These are phyloP conservation scores for Panopea generosa DNA, from an alignment of 2,888 invertebrate genomes.

Conservation along the genomic window DNA sequence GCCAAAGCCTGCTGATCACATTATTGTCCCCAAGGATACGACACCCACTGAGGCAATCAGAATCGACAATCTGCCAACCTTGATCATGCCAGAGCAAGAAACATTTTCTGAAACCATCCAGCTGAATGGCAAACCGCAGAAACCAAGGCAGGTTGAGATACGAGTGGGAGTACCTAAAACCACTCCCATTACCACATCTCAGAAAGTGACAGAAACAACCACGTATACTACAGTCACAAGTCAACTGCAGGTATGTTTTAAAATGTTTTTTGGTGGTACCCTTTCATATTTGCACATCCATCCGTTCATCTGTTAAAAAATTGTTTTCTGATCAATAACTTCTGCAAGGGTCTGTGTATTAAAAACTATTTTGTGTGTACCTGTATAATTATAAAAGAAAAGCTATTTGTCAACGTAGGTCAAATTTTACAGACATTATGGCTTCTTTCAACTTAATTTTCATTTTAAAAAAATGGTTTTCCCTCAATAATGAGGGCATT, in stretches of 20 bases:
- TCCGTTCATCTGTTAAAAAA: too few species aligned
- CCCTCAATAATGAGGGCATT: too few species aligned
- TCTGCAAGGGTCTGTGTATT: neutral
- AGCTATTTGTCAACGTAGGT: too few species aligned
- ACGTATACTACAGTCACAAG: constrained; percentile 65
- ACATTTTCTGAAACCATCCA: constrained; percentile 47
- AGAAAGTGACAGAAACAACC: constrained; percentile 71
- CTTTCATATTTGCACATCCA: too few species aligned
- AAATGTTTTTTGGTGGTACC: too few species aligned
- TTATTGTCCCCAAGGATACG: constrained; percentile 68
- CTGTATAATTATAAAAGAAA: too few species aligned
- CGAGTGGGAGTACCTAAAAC: constrained; percentile 72
- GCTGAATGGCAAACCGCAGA: constrained; percentile 34
- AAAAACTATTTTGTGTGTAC: neutral
- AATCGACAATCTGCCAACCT: constrained; percentile 53
- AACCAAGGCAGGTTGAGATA: constrained; percentile 69
- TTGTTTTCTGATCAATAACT: too few species aligned
- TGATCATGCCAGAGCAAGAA: constrained; percentile 20
- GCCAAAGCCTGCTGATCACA: constrained; percentile 40
- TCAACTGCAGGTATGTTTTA: constrained; percentile 53
- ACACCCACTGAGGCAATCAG: constrained; percentile 64
- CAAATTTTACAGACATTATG: too few species aligned
- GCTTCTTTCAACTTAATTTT: too few species aligned
- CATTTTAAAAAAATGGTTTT: too few species aligned
- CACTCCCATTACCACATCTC: constrained; percentile 61